Evolutionary conservation across 2,888 invertebrate species (phyloP).

Genomic region (Cephus pygmeus): DNA sequence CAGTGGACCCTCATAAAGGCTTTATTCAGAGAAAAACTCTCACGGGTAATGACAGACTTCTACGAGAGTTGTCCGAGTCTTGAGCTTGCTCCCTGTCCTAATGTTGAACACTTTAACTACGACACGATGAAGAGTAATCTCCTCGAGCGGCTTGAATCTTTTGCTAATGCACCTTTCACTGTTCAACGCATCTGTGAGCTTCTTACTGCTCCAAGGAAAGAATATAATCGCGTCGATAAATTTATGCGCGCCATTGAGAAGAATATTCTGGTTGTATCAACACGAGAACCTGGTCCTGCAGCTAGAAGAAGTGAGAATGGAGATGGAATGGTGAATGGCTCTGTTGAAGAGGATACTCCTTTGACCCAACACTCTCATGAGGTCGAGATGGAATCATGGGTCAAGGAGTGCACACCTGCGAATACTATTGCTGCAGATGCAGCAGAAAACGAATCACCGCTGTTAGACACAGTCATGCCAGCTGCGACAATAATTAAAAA

Average conservation of each 20-base stretch:
- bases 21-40: slow-evolving; percentile 87
- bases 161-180: slow-evolving; percentile 93
- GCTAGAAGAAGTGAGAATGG: slow-evolving; percentile 60
- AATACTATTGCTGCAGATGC: slow-evolving; percentile 40
- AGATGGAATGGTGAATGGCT: slow-evolving; percentile 63
- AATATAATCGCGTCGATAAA: slow-evolving; percentile 96
- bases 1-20: slow-evolving; percentile 91
- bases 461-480: slow-evolving; percentile 39
- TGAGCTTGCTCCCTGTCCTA: slow-evolving; percentile 88
- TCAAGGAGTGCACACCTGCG: slow-evolving; percentile 54
- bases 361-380: slow-evolving; percentile 42
- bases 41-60: slow-evolving; percentile 88
- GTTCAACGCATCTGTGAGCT: slow-evolving; percentile 96
- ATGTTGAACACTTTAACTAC: slow-evolving; percentile 91
- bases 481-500: slow-evolving; percentile 39
- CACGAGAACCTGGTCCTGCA: slow-evolving; percentile 66
- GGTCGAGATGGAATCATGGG: slow-evolving; percentile 62
- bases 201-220: slow-evolving; percentile 88
- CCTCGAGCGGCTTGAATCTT: slow-evolving; percentile 83
- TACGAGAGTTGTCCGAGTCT: slow-evolving; percentile 80
- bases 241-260: slow-evolving; percentile 98
- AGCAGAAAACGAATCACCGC: slow-evolving; percentile 40
- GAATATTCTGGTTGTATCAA: slow-evolving; percentile 85
- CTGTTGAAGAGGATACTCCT: slow-evolving; percentile 52
- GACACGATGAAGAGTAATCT: slow-evolving; percentile 88